Conservation (phyloP, 2,797 vertebrate species). For the Sebastes vulpes region DNA sequence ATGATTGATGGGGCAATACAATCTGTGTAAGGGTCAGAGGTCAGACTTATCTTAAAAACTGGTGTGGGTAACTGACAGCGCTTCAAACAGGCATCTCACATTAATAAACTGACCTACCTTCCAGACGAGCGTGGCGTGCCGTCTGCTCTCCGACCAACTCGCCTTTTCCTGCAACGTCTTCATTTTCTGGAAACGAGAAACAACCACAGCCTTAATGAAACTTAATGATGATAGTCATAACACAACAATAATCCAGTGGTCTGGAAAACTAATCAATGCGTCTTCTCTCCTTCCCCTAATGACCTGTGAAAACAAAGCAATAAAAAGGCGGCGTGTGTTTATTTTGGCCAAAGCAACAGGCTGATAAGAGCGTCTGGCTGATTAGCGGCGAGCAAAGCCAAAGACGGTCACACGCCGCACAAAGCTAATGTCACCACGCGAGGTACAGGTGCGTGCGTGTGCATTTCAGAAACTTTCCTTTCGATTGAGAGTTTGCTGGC, state of each 20-base stretch:
- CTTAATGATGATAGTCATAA: conserved; percentile 83
- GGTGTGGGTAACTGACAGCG: not conserved
- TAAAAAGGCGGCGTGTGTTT: conserved; percentile 82
- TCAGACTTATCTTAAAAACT: conserved; percentile 13
- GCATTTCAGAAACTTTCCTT: conserved; percentile 17
- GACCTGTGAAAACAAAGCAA: conserved; percentile 85
- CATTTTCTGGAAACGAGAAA: conserved; percentile 73
- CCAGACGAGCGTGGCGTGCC: not conserved
- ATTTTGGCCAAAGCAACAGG: conserved; percentile 81
- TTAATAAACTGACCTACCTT: conserved; percentile 23
- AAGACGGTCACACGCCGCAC: conserved; percentile 36
- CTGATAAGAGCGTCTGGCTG: conserved; percentile 78
- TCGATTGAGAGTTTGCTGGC: not conserved
- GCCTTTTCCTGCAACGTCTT: conserved; percentile 68
- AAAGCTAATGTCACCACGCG: conserved; percentile 44
- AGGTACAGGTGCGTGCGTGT: conserved; percentile 29
- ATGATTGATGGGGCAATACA: not conserved
- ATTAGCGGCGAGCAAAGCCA: conserved; percentile 64
- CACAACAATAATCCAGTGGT: conserved; percentile 81
- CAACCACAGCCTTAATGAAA: conserved; percentile 79
- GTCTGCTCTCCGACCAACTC: conserved; percentile 26
- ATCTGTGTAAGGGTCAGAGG: not conserved
- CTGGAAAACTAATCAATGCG: conserved; percentile 85
- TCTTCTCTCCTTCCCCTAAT: conserved; percentile 78
- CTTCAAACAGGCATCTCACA: conserved; percentile 9